Percentiles rank a stretch among this genome's conserved stretches.
Evolutionary conservation across 64 coral and sea anemone species (phyloP).

Genomic region (Dendrophyllia cribrosa): DNA sequence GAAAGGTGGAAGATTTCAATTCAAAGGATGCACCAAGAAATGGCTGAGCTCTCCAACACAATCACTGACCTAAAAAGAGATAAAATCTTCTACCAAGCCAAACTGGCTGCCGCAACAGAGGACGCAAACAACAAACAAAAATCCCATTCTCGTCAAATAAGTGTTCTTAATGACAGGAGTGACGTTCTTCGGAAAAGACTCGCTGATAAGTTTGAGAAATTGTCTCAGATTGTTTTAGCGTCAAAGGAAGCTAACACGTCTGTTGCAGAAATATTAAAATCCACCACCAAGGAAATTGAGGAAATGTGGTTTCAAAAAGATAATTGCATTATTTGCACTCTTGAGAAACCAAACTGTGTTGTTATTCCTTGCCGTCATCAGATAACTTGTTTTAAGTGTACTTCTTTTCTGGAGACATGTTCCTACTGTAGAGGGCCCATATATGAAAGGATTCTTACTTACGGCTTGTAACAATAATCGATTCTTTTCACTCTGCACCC

Average conservation of each 20-base stretch:
- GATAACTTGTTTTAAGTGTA: slow-evolving; percentile 64
- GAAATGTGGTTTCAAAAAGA: slow-evolving; percentile 78
- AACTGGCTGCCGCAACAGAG: slow-evolving; percentile 11
- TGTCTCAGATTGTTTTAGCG: slow-evolving; percentile 56
- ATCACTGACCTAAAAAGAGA: slow-evolving; percentile 67
- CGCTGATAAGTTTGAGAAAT: slow-evolving; percentile 59
- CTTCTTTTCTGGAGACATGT: slow-evolving; percentile 27
- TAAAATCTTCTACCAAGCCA: slow-evolving; percentile 49
- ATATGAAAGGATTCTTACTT: slow-evolving; percentile 59
- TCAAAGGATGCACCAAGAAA: slow-evolving; percentile 23
- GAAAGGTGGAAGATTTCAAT: slow-evolving; percentile 40
- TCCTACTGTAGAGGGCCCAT: slow-evolving; percentile 60
- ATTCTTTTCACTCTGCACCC: too few relatives aligned
- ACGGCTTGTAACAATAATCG: slow-evolving; percentile 24
- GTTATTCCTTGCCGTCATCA: slow-evolving; percentile 69
- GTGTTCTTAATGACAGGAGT: slow-evolving; percentile 62
- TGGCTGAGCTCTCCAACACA: slow-evolving; percentile 31
- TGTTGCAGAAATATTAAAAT: slow-evolving; percentile 15
- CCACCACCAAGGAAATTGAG: slow-evolving; percentile 43
- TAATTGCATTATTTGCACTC: slow-evolving; percentile 64
- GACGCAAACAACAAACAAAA: slow-evolving; percentile 26
- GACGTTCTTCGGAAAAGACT: slow-evolving; percentile 54
- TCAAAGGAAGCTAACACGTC: slow-evolving; percentile 10
- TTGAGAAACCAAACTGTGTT: slow-evolving; percentile 76
- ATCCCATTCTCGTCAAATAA: slow-evolving; percentile 51